phyloP scores from a whole-genome alignment of 2,113 vertebrate species.

The Leucosticte australis region DNA sequence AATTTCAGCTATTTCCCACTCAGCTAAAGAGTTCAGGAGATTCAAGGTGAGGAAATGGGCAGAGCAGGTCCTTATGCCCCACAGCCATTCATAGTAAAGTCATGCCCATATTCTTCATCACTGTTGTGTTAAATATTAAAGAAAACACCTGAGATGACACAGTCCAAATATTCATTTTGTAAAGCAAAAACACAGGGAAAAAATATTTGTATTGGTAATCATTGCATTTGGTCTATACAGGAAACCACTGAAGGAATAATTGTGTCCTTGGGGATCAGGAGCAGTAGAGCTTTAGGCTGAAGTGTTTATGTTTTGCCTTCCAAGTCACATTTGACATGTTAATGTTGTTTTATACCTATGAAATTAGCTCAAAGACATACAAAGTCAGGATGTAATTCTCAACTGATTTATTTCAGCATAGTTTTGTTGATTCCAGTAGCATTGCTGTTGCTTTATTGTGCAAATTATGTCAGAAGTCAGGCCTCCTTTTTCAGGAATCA shows the following conservation, averaged over 20 bases:
- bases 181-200: neutral
- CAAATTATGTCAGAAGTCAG: neutral
- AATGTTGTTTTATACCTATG: neutral
- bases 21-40: neutral
- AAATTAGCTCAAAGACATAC: neutral
- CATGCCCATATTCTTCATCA: neutral
- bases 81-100: neutral
- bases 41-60: neutral
- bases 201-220: neutral
- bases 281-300: neutral
- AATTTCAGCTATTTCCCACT: neutral
- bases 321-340: neutral
- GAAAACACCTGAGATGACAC: neutral
- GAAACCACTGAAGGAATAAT: neutral
- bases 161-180: neutral
- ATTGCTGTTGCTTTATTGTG: neutral
- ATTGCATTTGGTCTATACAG: neutral
- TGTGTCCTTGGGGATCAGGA: neutral
- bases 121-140: neutral
- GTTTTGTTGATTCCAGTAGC: neutral
- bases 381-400: neutral
- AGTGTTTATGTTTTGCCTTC: constrained; percentile 2
- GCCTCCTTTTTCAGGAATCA: neutral
- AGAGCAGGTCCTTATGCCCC: neutral
- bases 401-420: neutral